Base-by-base conservation (phyloP, 2,113 vertebrate species). In the Coturnix japonica region DNA sequence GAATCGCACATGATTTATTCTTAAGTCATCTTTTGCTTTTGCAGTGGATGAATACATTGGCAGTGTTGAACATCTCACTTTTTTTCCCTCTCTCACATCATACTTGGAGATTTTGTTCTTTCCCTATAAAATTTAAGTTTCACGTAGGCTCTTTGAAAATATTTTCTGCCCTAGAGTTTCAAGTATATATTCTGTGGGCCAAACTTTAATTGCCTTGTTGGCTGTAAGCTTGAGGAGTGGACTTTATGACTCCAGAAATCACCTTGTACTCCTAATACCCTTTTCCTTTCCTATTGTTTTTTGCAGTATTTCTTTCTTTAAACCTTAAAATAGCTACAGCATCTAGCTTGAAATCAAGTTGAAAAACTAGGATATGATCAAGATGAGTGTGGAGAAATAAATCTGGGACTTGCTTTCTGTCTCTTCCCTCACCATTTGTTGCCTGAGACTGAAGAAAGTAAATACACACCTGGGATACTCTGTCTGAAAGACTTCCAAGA, bases 311-410 rank as follows among this genome's bases (percentile, higher is more conserved):
- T 18, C 81, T 92, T 92, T 77, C 44, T 91, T 89, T 82, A 61
- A 60, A 87, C 74, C 75, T 76, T 79, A 65, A 91, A 96, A 87
- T 61, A 89, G 39, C 43, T 80, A 37, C 35, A 67, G 13, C 31
- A 43, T 71, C 35, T 74, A 67, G 18, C 57, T 87, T 61, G 35
- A 93, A 95, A 80, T 72, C n/a, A 61, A 89, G 64, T 30, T 72
- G 64, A 54, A 85, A 87, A 93, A 74, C 43, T 72, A 67, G 47
- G 61, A 74, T 77, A 77, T 0, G 2, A 87, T 65, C 60, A 95
- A 93, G 91, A 61, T 75, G 85, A 89, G 13, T 43, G 81, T 57
- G 20, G n/a, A 87, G 46, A 76, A 35, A 67, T 7, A 64, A 51
- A 51, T 67, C 37, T 44, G 72, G 64, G 60, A 83, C 15, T 87